phyloP scores from a whole-genome alignment of 2,113 vertebrate species.

The Cephalopholis sonnerati region DNA sequence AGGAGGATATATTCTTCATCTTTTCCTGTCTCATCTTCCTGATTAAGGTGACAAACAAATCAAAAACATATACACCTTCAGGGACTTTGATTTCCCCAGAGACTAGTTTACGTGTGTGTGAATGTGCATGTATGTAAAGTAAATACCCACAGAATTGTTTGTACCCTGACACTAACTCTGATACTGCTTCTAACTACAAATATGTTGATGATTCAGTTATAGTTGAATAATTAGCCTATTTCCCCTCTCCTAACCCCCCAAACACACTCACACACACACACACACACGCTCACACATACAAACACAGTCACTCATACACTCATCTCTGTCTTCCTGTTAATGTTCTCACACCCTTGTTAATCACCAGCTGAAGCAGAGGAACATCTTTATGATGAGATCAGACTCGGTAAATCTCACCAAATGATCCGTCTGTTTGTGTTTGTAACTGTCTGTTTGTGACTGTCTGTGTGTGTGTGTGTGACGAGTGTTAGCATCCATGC shows the following conservation, averaged over 20 bases:
- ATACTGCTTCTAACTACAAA: constrained; percentile 12
- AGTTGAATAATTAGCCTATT: constrained; percentile 17
- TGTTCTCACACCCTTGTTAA: constrained; percentile 53
- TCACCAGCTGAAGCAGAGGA: constrained; percentile 61
- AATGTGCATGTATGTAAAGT: constrained; percentile 14
- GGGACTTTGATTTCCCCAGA: background rate
- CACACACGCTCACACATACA: background rate
- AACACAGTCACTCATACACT: background rate
- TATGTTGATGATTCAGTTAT: constrained; percentile 35
- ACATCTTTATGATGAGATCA: constrained; percentile 68
- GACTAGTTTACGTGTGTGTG: background rate
- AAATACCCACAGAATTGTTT: constrained; percentile 12
- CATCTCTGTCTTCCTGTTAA: constrained; percentile 51
- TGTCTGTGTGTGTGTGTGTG: background rate
- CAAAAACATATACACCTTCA: background rate
- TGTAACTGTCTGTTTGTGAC: background rate
- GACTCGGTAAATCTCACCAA: constrained; percentile 65
- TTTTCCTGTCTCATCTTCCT: background rate
- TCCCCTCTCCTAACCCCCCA: background rate
- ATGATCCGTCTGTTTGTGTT: constrained; percentile 33
- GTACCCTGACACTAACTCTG: constrained; percentile 9
- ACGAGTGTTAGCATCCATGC: constrained; percentile 8
- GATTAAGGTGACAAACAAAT: constrained; percentile 30
- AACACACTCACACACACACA: background rate
- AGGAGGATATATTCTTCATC: constrained; percentile 7